These are phyloP conservation scores for Drosophila yooni DNA, from an alignment of 2,888 invertebrate species.

Conservation along the genomic window DNA sequence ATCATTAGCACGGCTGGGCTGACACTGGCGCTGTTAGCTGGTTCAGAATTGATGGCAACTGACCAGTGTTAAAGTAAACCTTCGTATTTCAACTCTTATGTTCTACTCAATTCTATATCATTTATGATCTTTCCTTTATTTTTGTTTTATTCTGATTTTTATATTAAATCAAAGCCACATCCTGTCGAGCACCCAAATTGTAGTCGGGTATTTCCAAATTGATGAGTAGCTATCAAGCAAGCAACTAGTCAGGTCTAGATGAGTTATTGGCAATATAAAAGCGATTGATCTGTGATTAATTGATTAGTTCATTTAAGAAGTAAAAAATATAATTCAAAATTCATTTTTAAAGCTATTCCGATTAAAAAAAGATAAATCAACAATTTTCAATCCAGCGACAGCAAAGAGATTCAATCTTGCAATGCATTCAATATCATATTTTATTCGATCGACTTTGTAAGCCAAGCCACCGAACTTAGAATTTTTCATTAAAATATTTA, in stretches of 20 bases:
- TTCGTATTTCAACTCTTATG: background rate
- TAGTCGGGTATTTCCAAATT: background rate
- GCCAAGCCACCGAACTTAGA: background rate
- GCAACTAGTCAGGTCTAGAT: background rate
- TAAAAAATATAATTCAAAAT: background rate
- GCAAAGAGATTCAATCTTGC: background rate
- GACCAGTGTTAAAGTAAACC: background rate
- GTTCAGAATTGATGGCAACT: background rate
- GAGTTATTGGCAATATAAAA: background rate
- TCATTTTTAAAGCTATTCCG: background rate
- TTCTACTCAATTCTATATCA: background rate
- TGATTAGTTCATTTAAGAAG: background rate
- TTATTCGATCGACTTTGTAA: background rate
- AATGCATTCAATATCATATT: background rate
- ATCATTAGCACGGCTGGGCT: constrained; percentile 7
- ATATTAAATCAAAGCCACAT: background rate
- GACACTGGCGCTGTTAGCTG: constrained; percentile 6
- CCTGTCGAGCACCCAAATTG: background rate
- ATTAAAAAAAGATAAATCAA: background rate
- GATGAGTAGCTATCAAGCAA: background rate
- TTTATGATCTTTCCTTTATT: background rate
- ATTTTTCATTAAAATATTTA: background rate
- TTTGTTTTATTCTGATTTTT: background rate
- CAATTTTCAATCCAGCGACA: background rate
- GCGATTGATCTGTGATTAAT: background rate